These are phyloP conservation scores for Rhyacophila evoluta DNA, from an alignment of 2,888 invertebrate species.

Conservation along the genomic window DNA sequence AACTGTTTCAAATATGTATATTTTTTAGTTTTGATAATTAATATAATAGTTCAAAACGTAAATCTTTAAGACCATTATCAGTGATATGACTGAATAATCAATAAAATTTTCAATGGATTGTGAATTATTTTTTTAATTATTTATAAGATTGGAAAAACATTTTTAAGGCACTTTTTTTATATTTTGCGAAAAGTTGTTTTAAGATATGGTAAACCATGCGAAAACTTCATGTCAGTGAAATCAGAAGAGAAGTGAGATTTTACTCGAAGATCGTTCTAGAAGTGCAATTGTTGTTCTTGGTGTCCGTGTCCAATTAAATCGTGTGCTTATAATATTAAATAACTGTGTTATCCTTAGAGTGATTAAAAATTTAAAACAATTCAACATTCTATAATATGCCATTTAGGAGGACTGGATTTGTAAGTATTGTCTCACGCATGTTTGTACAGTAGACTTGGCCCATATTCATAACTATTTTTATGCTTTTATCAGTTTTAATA, in stretches of 20 bases:
- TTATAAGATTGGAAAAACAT: too few species aligned
- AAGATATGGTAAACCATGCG: background rate
- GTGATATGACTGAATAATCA: too few species aligned
- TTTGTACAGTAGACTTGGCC: conserved; percentile 34
- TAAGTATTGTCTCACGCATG: conserved; percentile 37
- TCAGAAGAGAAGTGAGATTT: conserved; percentile 12
- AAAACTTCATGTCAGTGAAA: conserved; percentile 36
- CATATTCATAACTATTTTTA: conserved; percentile 42
- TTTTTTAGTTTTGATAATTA: too few species aligned
- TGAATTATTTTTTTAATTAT: too few species aligned
- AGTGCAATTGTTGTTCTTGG: conserved; percentile 19
- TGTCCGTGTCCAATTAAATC: conserved; percentile 20
- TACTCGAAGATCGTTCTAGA: conserved; percentile 40
- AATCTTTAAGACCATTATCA: too few species aligned
- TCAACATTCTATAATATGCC: conserved; percentile 33
- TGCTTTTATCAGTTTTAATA: conserved; percentile 36
- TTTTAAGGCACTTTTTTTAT: too few species aligned
- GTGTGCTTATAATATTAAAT: conserved; percentile 38
- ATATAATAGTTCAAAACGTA: too few species aligned
- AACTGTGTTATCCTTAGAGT: conserved; percentile 25
- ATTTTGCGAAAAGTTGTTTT: too few species aligned
- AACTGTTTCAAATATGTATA: too few species aligned
- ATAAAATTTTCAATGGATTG: too few species aligned
- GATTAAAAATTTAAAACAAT: conserved; percentile 27
- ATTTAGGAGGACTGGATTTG: conserved; percentile 39